These are phyloP conservation scores for Pygathrix nemaeus DNA, from an alignment of 2,113 vertebrate species.

Conservation along the genomic window DNA sequence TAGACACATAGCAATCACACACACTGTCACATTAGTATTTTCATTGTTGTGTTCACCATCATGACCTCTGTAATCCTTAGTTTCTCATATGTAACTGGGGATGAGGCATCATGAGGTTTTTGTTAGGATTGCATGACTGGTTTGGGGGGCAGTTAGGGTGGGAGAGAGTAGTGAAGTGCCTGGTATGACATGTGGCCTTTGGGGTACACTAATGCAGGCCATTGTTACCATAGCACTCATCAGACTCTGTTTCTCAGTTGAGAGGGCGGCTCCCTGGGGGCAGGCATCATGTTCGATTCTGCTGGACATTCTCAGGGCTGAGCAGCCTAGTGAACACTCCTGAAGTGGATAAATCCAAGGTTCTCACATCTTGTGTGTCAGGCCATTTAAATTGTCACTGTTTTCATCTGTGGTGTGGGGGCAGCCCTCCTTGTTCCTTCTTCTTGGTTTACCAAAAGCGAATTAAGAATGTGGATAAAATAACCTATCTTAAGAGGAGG, in stretches of 20 bases:
- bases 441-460: neutral
- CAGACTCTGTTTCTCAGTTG: neutral
- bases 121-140: neutral
- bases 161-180: neutral
- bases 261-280: neutral
- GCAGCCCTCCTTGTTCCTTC: neutral
- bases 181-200: neutral
- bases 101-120: neutral
- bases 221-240: rapidly evolving
- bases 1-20: neutral
- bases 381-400: neutral
- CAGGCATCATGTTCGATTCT: neutral
- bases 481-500: neutral
- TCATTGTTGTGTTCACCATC: neutral
- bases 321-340: neutral
- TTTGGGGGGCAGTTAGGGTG: neutral
- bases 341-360: neutral
- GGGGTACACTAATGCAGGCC: neutral
- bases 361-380: neutral
- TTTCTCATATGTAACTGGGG: neutral
- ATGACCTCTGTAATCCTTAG: neutral
- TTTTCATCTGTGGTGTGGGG: neutral
- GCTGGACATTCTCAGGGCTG: neutral
- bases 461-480: neutral
- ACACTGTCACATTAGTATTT: rapidly evolving